Percentiles rank a stretch among this genome's conserved stretches.
These are phyloP conservation scores for Exocentrus adspersus DNA, from an alignment of 2,888 invertebrate genomes.

Conservation along the genomic window DNA sequence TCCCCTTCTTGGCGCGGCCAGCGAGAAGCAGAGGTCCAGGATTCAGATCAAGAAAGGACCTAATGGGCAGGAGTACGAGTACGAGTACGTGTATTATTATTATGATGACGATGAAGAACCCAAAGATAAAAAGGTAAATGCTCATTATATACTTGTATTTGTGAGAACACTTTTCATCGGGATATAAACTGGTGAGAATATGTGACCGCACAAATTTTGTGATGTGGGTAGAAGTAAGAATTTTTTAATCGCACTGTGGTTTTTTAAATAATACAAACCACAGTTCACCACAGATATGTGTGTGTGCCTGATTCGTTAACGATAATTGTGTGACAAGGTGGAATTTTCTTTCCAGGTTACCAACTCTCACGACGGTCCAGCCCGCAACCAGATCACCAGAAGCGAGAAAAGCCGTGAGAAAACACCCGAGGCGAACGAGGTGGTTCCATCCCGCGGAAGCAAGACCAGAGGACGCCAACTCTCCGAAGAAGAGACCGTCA, in stretches of 20 bases:
- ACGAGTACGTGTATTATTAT: constrained; percentile 92
- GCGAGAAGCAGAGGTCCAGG: constrained; percentile 75
- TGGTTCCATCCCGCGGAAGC: constrained; percentile 64
- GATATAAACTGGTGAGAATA: too few relatives aligned
- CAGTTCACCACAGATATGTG: too few relatives aligned
- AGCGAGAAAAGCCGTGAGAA: constrained; percentile 44
- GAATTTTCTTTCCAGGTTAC: constrained; percentile 40
- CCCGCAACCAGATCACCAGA: constrained; percentile 64
- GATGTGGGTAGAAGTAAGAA: too few relatives aligned
- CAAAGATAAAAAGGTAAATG: constrained; percentile 52
- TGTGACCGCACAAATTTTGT: too few relatives aligned
- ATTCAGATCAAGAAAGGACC: constrained; percentile 89
- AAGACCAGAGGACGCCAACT: constrained; percentile 54
- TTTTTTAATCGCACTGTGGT: too few relatives aligned
- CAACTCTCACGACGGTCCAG: constrained; percentile 73
- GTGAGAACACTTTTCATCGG: background rate
- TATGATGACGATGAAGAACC: constrained; percentile 79
- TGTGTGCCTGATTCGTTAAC: too few relatives aligned
- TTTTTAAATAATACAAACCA: too few relatives aligned
- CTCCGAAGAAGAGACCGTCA: constrained; percentile 66
- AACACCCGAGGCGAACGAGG: constrained; percentile 77
- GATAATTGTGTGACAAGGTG: too few relatives aligned
- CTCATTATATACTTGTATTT: background rate
- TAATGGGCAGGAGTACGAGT: constrained; percentile 90
- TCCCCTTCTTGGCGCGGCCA: constrained; percentile 67